A percentile compares a stretch with the other conserved stretches of the same genome.
These are phyloP conservation scores for Gari tellinella DNA, from an alignment of 2,888 invertebrate species.

Conservation along the genomic window DNA sequence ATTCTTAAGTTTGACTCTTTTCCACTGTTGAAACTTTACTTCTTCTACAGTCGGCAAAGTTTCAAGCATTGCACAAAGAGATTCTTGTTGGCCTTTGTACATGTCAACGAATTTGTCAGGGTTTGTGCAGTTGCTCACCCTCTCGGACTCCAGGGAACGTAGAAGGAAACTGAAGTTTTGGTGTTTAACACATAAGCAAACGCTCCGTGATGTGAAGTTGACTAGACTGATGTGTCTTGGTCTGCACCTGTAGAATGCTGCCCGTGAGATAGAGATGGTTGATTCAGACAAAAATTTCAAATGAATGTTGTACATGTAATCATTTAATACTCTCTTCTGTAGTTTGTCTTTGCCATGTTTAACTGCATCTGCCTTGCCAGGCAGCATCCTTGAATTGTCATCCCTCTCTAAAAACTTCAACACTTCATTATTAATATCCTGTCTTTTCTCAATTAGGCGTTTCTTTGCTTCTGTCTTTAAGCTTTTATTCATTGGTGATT, in stretches of 20 bases:
- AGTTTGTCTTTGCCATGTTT: constrained; percentile 9
- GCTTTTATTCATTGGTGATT: too few species aligned
- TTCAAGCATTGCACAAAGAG: constrained; percentile 8
- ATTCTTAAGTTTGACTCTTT: too few species aligned
- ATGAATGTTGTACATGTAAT: constrained; percentile 28
- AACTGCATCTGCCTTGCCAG: constrained; percentile 16
- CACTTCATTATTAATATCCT: too few species aligned
- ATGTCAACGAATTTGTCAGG: constrained; percentile 27
- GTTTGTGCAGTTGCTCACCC: constrained; percentile 7
- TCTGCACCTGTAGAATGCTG: constrained; percentile 7
- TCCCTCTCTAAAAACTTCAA: constrained; percentile 11
- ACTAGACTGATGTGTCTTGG: constrained; percentile 15
- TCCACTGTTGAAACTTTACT: constrained; percentile 28
- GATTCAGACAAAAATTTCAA: too few species aligned
- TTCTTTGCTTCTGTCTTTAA: too few species aligned
- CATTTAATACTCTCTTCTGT: constrained; percentile 29
- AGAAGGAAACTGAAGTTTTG: constrained; percentile 16
- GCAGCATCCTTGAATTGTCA: constrained; percentile 23
- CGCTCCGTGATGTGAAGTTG: constrained; percentile 26
- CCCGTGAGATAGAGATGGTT: not conserved
- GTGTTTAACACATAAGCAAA: constrained; percentile 27
- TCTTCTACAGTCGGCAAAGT: constrained; percentile 4
- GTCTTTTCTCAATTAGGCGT: too few species aligned
- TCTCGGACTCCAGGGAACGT: constrained; percentile 2
- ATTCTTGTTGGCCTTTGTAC: constrained; percentile 1